These are phyloP conservation scores for Stenurella melanura DNA, from an alignment of 2,888 invertebrate species.

Conservation along the genomic window DNA sequence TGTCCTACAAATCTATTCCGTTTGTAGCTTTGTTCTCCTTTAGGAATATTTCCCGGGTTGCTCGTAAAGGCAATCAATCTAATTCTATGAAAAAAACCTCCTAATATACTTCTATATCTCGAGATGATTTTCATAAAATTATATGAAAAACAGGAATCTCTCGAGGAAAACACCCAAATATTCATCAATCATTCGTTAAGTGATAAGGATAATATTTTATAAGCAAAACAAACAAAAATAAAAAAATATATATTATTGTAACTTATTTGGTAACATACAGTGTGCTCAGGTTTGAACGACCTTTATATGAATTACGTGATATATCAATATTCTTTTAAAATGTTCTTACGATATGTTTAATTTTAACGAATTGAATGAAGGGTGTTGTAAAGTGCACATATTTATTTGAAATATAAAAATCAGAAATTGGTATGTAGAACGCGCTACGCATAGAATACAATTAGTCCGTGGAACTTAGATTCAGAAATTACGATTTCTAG, in stretches of 20 bases:
- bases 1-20: conserved; percentile 9
- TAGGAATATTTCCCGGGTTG: not conserved
- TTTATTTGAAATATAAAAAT: too few relatives aligned
- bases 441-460: too few relatives aligned
- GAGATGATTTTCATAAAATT: not conserved
- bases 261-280: too few relatives aligned
- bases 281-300: too few relatives aligned
- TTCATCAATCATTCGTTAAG: conserved; percentile 25
- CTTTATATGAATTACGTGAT: too few relatives aligned
- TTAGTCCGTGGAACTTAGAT: too few relatives aligned
- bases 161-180: conserved; percentile 5
- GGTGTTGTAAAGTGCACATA: too few relatives aligned
- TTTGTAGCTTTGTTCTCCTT: conserved; percentile 3
- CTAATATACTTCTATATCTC: not conserved
- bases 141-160: conserved; percentile 4
- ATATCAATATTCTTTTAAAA: too few relatives aligned
- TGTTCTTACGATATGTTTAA: too few relatives aligned
- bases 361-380: too few relatives aligned
- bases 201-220: conserved; percentile 2
- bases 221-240: not conserved
- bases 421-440: too few relatives aligned
- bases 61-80: conserved; percentile 14
- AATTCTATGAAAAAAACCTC: not conserved
- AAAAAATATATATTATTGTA: not conserved
- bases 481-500: too few relatives aligned